phyloP scores from a whole-genome alignment of 2,888 invertebrate genomes.

The Scaptomyza tumidula region DNA sequence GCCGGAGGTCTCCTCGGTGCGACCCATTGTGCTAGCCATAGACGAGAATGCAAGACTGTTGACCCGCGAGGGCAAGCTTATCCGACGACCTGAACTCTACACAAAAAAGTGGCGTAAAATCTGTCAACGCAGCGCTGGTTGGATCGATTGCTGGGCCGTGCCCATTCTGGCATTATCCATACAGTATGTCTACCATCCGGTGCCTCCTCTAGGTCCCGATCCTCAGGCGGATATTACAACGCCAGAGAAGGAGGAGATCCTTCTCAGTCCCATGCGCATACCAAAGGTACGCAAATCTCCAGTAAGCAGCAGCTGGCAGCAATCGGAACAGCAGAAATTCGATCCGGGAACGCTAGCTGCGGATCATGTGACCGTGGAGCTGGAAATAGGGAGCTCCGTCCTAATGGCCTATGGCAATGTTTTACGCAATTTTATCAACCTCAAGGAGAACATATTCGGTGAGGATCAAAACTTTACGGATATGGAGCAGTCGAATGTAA shows the following conservation, averaged over 20 bases:
- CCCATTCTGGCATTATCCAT: slow-evolving; percentile 97
- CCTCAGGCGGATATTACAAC: slow-evolving; percentile 97
- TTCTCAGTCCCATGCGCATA: slow-evolving; percentile 96
- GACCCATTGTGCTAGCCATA: slow-evolving; percentile 92
- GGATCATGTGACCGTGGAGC: slow-evolving; percentile 95
- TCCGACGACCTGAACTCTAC: slow-evolving; percentile 85
- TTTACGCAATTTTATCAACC: slow-evolving; percentile 93
- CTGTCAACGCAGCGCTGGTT: slow-evolving; percentile 89
- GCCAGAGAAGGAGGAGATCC: slow-evolving; percentile 96
- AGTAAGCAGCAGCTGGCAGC: slow-evolving; percentile 88
- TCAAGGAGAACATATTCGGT: slow-evolving; percentile 98
- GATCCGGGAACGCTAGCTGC: slow-evolving; percentile 94
- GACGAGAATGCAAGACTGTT: slow-evolving; percentile 95
- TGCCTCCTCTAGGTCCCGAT: slow-evolving; percentile 93
- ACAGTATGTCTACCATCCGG: slow-evolving; percentile 95
- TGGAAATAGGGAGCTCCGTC: slow-evolving; percentile 97
- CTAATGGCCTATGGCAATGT: slow-evolving; percentile 96
- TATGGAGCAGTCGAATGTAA: slow-evolving; percentile 89
- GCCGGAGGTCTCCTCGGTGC: slow-evolving; percentile 95
- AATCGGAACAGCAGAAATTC: slow-evolving; percentile 88
- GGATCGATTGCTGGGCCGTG: slow-evolving; percentile 98
- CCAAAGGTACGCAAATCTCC: slow-evolving; percentile 91
- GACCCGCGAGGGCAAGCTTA: slow-evolving; percentile 89
- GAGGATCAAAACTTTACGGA: slow-evolving; percentile 97
- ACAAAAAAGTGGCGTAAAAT: slow-evolving; percentile 92